Evolutionary conservation across 2,797 vertebrate genomes (phyloP), one percentile per base, ranked within the genome.

Genomic region (Tragelaphus oryx): DNA sequence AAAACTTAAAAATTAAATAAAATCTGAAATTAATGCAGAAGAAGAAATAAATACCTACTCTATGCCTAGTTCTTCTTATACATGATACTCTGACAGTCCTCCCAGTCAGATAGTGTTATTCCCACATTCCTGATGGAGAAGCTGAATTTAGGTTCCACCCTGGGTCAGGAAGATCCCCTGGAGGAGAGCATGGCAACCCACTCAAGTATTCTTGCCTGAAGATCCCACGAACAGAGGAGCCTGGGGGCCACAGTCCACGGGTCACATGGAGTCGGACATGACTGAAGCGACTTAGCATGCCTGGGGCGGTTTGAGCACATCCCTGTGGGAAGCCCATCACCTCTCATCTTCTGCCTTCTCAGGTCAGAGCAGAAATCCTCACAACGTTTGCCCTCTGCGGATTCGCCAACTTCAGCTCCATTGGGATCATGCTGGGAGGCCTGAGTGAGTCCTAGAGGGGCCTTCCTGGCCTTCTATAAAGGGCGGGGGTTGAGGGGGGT

Each of bases 321-420:
- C 33, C 65, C 65, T 6, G 65, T 10, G 9, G 33, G 33, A 33
- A 68, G 33, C 33, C 65, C 65, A 11, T 68, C 33, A 37, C 33
- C 33, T 68, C 65, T 37, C 33, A 68, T 37, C 65, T 68, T 68
- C 18, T 37, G 33, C 65, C 10, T 37, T 37, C 97, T 62, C 98
- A 99, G 99, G 95, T 99, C 81, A 98, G 99, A 97, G 99, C 99
- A 0, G 99, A 99, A 98, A 98, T 96, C 89, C 99, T 99, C 87
- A 95, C 98, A 1, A 99, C 99, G 0, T 99, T 98, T 48, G 99
- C 99, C 5, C 99, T 99, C 87, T 99, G 99, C 54, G 99, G 99
- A 78, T 99, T 99, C 6, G 99, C 99, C 96, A 99, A 99, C 98
- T 97, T 99, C 96, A 99, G 99, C 97, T 99, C 99, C 82, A 98